Base-by-base conservation (phyloP, 2,888 invertebrate genomes). In the Lingula anatina region DNA sequence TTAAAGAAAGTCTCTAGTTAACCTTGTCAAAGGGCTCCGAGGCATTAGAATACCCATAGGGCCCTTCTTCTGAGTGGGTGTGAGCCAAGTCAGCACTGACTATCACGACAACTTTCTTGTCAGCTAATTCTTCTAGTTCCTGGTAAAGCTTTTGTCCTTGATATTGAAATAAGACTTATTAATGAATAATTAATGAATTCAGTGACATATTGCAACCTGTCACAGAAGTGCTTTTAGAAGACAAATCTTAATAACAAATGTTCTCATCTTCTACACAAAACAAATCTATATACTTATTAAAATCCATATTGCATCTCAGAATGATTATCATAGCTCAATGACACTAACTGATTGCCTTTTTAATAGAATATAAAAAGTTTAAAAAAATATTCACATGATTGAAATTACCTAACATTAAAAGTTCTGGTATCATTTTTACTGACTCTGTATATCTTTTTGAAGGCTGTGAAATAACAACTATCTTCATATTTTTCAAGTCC, bases 21-120 rank as follows among this genome's bases (percentile, higher is more conserved):
- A 62, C 64, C 50, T 58, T 27, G 52, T 65, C 65, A 52, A 65
- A 63, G 9, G 65, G 63, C 39, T 65, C 56, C 37, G 63, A 62
- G 4, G 63, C 55, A 38, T 62, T 59, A 3, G 61, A 62, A 49
- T 61, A 65, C 2, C 65, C 65, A 42, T 65, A 65, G 0, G 63
- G 65, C n/a, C 65, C 63, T 26, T 51, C 52, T 18, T 54, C 50
- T 5, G 44, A 43, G 39, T 65, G 65, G 3, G 65, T 63, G 46
- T 65, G 65, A 3, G 65, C 65, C 28, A 65, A 51, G 41, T 65
- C 65, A 5, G 60, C 56, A 47, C 65, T 65, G 21, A 63, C 56
- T 2, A 65, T 56, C 5, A 62, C 49, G 2, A 59, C 61, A n/a
- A 62, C 54, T 25, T 50, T 51, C 44, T 59, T 47, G 5, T 48